phyloP scores from a whole-genome alignment of 2,797 vertebrate species.

The Danio kyathit region DNA sequence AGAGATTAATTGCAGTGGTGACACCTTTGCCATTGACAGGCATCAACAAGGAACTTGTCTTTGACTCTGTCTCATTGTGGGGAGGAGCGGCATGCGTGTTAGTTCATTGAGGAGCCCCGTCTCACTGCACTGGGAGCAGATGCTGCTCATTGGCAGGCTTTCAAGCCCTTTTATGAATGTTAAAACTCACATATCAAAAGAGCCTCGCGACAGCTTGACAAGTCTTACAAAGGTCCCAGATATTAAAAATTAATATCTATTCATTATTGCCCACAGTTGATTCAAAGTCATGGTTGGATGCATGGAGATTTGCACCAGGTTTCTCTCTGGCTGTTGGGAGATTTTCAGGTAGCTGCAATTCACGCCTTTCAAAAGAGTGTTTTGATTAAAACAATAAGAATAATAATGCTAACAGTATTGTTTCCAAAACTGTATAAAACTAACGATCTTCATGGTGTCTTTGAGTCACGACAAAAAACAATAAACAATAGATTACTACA shows the following conservation, averaged over 20 bases:
- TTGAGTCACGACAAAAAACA: not conserved
- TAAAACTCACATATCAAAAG: conserved; percentile 64
- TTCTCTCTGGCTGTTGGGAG: conserved; percentile 33
- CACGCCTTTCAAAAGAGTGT: conserved; percentile 14
- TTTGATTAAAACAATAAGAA: conserved; percentile 22
- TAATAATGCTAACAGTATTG: not conserved
- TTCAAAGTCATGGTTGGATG: conserved; percentile 48
- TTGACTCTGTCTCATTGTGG: conserved; percentile 59
- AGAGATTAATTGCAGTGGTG: conserved; percentile 63
- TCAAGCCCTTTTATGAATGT: conserved; percentile 62
- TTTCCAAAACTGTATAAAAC: not conserved
- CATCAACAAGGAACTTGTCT: conserved; percentile 54
- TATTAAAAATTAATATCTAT: conserved; percentile 64
- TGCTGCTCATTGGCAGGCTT: conserved; percentile 61
- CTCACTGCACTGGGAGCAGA: conserved; percentile 57
- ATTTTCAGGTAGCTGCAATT: conserved; percentile 30
- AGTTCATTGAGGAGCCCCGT: conserved; percentile 54
- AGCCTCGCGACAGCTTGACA: conserved; percentile 58
- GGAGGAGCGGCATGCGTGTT: conserved; percentile 54
- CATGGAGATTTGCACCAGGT: conserved; percentile 30
- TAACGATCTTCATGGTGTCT: not conserved
- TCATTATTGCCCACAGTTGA: conserved; percentile 56
- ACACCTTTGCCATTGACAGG: conserved; percentile 65
- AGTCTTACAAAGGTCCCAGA: conserved; percentile 59
- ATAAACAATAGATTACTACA: not conserved